Base-by-base conservation (phyloP, 1,140 invertebrate species). In the Cardiocondyla obscurior region DNA sequence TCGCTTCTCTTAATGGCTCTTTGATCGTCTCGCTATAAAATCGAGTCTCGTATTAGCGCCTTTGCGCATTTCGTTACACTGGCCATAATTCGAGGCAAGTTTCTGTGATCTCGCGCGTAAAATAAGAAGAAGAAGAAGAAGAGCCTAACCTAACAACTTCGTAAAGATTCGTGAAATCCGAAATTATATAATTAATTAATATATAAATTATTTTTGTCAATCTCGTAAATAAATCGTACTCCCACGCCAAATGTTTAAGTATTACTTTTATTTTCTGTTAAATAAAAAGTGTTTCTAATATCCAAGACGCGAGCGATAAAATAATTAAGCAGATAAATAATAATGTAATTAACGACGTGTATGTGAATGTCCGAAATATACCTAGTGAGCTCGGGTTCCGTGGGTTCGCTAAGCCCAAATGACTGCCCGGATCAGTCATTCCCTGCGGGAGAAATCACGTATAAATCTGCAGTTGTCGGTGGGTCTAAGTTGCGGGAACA, bases 1-100 rank as follows among this genome's bases (percentile, higher is more conserved):
- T 39, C 46, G 46, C 60, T 77, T 77, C n/a, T 53, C 62, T 79
- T 79, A 79, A 79, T 67, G 22, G 62, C 62, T 28, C 74, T 79
- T 79, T 79, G 74, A 79, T 79, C 74, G 36, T 79, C 46, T 53
- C 62, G 22, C 62, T 69, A 69, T 79, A 67, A 79, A 79, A 79
- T 79, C 74, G 62, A 55, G 33, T 28, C 46, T 25, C 22, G 44
- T 79, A 79, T 79, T 79, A 79, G 69, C 74, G 62, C 62, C 62
- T 55, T 55, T 55, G 62, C 74, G 74, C 46, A 69, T 79, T 79
- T 79, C 33, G 62, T 69, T 49, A 36, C 30, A 64, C 30, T 46
- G 16, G 1, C 49, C 33, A 36, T 79, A 79, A 79, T 79, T 79
- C 74, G 33, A 53, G 8, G 46, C 62, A 49, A 67, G 22, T 79